Evolutionary conservation across 2,113 vertebrate genomes (phyloP).

Genomic region (Atractosteus spatula): DNA sequence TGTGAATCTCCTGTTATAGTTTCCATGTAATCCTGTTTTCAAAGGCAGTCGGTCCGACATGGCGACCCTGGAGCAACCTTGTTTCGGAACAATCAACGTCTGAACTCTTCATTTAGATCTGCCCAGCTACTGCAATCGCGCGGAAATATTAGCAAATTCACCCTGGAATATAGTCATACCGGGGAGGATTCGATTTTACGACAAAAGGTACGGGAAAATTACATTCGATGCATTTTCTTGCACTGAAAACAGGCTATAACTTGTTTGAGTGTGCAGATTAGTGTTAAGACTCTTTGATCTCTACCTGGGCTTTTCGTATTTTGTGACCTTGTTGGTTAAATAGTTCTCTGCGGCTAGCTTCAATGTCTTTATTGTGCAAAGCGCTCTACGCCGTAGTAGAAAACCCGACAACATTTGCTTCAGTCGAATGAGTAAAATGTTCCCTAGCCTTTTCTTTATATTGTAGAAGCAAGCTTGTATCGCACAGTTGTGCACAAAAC

Average conservation of each 20-base stretch:
- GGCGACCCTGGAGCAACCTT: constrained; percentile 58
- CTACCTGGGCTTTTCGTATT: constrained; percentile 38
- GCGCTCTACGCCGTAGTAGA: too few relatives aligned
- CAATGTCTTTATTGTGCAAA: too few relatives aligned
- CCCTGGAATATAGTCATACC: constrained; percentile 30
- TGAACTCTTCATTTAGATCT: constrained; percentile 31
- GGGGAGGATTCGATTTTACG: constrained; percentile 29
- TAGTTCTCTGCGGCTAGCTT: too few relatives aligned
- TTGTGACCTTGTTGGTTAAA: constrained; percentile 32
- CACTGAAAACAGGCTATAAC: constrained; percentile 42
- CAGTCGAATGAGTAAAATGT: too few relatives aligned
- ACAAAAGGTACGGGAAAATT: constrained; percentile 40
- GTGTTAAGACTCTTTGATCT: constrained; percentile 48
- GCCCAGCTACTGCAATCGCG: neutral
- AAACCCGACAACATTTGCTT: too few relatives aligned
- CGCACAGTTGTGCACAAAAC: too few relatives aligned
- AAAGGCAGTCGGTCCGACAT: constrained; percentile 63
- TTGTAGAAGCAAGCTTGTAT: too few relatives aligned
- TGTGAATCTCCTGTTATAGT: constrained; percentile 46
- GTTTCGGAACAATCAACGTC: constrained; percentile 25
- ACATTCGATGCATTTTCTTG: constrained; percentile 26
- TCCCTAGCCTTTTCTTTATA: too few relatives aligned
- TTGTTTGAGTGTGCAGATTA: constrained; percentile 60
- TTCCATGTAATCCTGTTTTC: constrained; percentile 54
- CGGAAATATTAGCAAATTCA: neutral